Conservation (phyloP, 2,797 vertebrate species). For the Peromyscus melanophrys region DNA sequence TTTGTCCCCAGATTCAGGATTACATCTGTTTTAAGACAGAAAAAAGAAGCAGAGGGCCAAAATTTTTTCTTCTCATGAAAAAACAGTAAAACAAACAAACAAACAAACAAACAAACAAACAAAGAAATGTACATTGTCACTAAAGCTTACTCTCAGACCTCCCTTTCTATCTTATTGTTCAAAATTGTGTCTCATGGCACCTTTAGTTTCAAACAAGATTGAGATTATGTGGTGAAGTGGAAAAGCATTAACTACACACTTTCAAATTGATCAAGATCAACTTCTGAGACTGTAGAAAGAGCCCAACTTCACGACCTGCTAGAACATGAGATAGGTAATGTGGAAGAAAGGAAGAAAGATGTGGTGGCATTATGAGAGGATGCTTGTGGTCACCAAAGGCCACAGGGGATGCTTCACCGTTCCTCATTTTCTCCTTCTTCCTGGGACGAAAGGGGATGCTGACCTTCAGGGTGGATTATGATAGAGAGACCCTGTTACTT, state of each 20-base stretch:
- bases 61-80: background rate
- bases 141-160: background rate
- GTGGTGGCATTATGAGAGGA: background rate
- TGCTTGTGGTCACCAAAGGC: background rate
- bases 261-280: background rate
- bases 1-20: background rate
- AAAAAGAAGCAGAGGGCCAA: background rate
- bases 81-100: background rate
- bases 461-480: background rate
- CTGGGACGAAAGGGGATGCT: background rate
- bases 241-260: background rate
- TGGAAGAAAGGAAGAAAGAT: background rate
- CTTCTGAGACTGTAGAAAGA: background rate
- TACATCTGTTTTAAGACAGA: constrained; percentile 27
- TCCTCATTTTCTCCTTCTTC: background rate
- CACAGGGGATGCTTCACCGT: background rate
- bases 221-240: background rate
- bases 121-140: background rate
- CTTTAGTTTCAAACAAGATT: background rate
- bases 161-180: background rate
- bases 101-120: background rate
- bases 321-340: background rate
- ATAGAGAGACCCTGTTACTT: background rate
- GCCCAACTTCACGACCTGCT: background rate
- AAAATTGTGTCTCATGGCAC: background rate